These are phyloP conservation scores for Drosophila mojavensis DNA, from an alignment of 1,140 invertebrate species.

Conservation along the genomic window DNA sequence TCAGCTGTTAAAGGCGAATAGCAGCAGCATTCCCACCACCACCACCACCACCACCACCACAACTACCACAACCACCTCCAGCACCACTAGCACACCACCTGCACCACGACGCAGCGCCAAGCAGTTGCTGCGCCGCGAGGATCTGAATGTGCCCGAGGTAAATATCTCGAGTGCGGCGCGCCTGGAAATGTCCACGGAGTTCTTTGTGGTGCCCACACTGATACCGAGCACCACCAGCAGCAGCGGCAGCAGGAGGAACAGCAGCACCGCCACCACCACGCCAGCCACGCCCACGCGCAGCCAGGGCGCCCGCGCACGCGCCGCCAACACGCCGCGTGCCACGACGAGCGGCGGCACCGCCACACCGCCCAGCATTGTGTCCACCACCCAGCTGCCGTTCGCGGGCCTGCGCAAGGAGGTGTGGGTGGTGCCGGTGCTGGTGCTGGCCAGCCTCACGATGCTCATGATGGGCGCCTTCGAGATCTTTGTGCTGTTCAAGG, in stretches of 20 bases:
- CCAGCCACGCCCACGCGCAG: conserved; percentile 57
- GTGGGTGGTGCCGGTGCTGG: conserved; percentile 94
- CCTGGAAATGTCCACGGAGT: conserved; percentile 91
- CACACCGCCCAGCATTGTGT: conserved; percentile 75
- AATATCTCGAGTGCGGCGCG: conserved; percentile 86
- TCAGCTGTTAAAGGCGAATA: conserved; percentile 61
- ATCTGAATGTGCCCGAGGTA: conserved; percentile 58
- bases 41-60: conserved; percentile 36
- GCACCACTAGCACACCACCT: conserved; percentile 27
- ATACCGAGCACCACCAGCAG: conserved; percentile 39
- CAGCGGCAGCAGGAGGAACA: conserved; percentile 24
- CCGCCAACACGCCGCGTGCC: conserved; percentile 58
- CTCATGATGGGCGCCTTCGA: conserved; percentile 93
- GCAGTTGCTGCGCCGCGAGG: conserved; percentile 62
- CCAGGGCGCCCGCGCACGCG: conserved; percentile 61
- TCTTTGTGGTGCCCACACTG: conserved; percentile 87
- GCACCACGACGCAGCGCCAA: conserved; percentile 52
- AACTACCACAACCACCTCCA: conserved; percentile 21
- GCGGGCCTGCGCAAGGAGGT: conserved; percentile 88
- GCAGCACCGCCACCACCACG: conserved; percentile 19
- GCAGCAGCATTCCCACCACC: conserved; percentile 30
- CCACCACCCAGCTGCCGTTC: conserved; percentile 65
- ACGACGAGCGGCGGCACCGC: conserved; percentile 36
- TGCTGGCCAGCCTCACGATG: conserved; percentile 91
- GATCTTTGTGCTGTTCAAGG: conserved; percentile 94